Conservation (phyloP, 2,888 invertebrate genomes). For the Encarsia formosa region DNA sequence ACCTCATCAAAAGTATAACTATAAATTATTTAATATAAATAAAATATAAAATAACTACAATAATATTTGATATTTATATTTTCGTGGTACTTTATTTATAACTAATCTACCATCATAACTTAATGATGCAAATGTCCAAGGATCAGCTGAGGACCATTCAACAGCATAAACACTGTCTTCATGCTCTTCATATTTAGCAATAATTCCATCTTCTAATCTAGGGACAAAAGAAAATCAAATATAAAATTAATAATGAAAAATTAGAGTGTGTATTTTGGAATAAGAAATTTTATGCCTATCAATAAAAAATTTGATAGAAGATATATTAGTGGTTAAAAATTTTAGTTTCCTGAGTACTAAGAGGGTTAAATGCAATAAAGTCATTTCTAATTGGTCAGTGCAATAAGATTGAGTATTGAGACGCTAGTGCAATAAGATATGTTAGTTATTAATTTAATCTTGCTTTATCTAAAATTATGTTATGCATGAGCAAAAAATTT, state of each 20-base stretch:
- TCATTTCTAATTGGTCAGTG: no score
- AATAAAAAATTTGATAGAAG: not conserved
- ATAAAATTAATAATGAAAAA: constrained; percentile 5
- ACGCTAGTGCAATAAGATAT: no score
- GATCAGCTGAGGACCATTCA: constrained; percentile 96
- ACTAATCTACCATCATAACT: constrained; percentile 96
- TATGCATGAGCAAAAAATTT: no score
- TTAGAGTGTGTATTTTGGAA: not conserved
- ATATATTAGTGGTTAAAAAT: no score
- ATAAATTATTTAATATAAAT: constrained; percentile 8
- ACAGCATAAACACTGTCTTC: constrained; percentile 97
- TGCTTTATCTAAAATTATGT: no score
- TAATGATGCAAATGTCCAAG: constrained; percentile 98
- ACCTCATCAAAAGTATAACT: no score
- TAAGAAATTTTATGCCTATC: no score
- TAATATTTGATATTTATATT: constrained; percentile 90
- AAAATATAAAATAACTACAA: constrained; percentile 55
- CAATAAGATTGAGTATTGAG: no score
- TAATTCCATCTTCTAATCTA: constrained; percentile 78
- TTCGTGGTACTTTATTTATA: constrained; percentile 87
- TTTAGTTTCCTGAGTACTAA: no score
- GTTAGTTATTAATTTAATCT: no score
- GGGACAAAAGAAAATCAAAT: constrained; percentile 15
- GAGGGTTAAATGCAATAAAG: no score
- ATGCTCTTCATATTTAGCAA: constrained; percentile 92